Base-by-base conservation (phyloP, 2,888 invertebrate species). In the Lissonota sp. region DNA sequence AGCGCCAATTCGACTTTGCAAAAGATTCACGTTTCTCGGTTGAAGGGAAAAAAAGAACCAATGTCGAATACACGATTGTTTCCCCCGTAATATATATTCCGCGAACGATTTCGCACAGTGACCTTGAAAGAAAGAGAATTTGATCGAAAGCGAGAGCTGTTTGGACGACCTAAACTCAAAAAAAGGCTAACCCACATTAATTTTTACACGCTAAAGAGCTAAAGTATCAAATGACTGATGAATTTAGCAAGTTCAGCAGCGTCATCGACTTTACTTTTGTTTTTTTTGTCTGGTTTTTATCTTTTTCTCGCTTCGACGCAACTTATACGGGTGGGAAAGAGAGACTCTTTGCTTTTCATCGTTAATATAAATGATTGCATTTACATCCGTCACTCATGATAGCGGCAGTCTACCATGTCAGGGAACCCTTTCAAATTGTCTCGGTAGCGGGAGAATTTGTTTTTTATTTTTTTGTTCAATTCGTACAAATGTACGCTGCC, bases 351-450 rank as follows among this genome's bases (percentile, higher is more conserved):
- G 71, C 44, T 66, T 58, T 77, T 42, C 55, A 55, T 76, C 76
- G 80, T 75, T 79, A 67, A 69, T 85, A 82, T 77, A 84, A 84
- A 84, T 77, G 73, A 71, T 75, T 66, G 78, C 83, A 78, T 84
- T 84, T 79, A 76, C 77, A 84, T 75, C 78, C 75, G 80, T 75
- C 80, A 60, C 69, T 70, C 69, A 58, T 53, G 66, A 16, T 70
- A 67, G 46, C 76, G 73, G 75, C 57, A n/a, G 67, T 16, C 46
- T 5, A 1, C n/a, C 63, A 70, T 64, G 82, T 77, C 53, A 60
- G 72, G 49, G 63, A 81, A 49, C 42, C 69, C 79, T 80, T 77
- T 82, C 79, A 69, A 76, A 77, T 76, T 79, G 79, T 66, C 60
- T 63, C 76, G 71, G 70, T 63, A 74, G 73, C 51, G 57, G 16